Base-by-base conservation (phyloP, 2,113 vertebrate genomes). In the Panthera leo region DNA sequence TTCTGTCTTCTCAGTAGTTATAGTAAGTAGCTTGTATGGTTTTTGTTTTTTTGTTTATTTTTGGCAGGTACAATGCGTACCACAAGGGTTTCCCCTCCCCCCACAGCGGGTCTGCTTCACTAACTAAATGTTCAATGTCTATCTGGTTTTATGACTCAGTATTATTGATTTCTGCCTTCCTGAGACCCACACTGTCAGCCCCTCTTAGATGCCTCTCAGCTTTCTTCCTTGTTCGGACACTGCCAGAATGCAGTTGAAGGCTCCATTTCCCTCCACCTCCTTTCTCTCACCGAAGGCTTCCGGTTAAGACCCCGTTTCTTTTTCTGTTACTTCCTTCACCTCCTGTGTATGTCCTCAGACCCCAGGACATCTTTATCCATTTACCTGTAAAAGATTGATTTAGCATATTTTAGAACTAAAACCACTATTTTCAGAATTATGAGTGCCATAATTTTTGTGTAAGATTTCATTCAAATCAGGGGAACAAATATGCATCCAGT, bases 141-240 rank as follows among this genome's bases (percentile, higher is more conserved):
- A 89, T 88, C 89, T 95, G 75, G 51, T 85, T 95, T 95, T 88
- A 71, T 98, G 94, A 90, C 76, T 96, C 92, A 68, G 65, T 95
- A 90, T 96, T 92, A 95, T 83, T 48, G 96, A 95, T 97, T 90
- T 94, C 89, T 91, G 25, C 75, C 51, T 97, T 94, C 48, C 51
- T 84, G 65, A 29, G 67, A 51, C 48, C 58, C 58, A 80, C 67
- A 75, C 65, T 82, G 78, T 80, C 58, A 58, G 61, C 5, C 34
- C 25, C 68, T 90, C 39, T 73, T 61, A 55, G 73, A 61, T 0
- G 3, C 53, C 48, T 78, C 75, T 84, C 7, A 13, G n/a, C 13
- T 96, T 78, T 96, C 53, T 87, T 93, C 86, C 31, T 89, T 39
- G 65, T 39, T 73, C n/a, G 21, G 75, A 94, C 27, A 9, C 1